phyloP scores from a whole-genome alignment of 2,888 invertebrate species.

The Drosophila setosimentum region DNA sequence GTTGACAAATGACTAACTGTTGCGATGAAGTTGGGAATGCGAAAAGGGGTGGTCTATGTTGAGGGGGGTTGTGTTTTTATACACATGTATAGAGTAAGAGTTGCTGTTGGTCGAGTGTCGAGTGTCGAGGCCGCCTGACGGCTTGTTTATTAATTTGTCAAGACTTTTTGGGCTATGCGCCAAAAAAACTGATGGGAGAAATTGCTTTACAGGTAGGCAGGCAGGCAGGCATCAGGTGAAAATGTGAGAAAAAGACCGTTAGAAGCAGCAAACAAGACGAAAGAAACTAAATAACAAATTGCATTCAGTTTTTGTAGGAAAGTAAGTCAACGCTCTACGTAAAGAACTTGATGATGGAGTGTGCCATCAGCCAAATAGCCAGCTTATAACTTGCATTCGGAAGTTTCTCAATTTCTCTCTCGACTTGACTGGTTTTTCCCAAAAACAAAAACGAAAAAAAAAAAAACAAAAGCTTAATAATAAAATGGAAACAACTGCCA shows the following conservation, averaged over 20 bases:
- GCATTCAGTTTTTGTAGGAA: conserved; percentile 17
- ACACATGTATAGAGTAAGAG: conserved; percentile 25
- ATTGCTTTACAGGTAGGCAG: conserved; percentile 26
- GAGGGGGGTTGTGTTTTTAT: neutral
- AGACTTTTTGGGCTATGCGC: conserved; percentile 70
- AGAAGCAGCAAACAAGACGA: conserved; percentile 20
- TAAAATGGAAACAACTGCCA: conserved; percentile 2
- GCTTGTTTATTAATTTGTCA: conserved; percentile 77
- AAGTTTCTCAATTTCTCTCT: conserved; percentile 42
- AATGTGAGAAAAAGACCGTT: conserved; percentile 59
- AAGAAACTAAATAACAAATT: conserved; percentile 25
- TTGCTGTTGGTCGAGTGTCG: conserved; percentile 28
- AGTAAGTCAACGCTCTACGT: conserved; percentile 46
- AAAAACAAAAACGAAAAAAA: neutral
- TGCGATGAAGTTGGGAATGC: neutral
- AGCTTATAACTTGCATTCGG: conserved; percentile 20
- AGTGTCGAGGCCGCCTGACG: conserved; percentile 54
- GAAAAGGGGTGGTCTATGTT: neutral
- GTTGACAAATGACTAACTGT: conserved; percentile 47
- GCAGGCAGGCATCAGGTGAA: no score
- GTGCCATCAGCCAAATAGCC: conserved; percentile 22
- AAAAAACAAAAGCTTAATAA: neutral
- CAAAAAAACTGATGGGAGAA: conserved; percentile 70
- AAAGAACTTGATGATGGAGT: conserved; percentile 49
- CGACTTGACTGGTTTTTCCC: conserved; percentile 31